Evolutionary conservation across 2,888 invertebrate genomes (phyloP), one percentile per base, ranked within the genome.

Genomic region (Ctenicera cuprea): DNA sequence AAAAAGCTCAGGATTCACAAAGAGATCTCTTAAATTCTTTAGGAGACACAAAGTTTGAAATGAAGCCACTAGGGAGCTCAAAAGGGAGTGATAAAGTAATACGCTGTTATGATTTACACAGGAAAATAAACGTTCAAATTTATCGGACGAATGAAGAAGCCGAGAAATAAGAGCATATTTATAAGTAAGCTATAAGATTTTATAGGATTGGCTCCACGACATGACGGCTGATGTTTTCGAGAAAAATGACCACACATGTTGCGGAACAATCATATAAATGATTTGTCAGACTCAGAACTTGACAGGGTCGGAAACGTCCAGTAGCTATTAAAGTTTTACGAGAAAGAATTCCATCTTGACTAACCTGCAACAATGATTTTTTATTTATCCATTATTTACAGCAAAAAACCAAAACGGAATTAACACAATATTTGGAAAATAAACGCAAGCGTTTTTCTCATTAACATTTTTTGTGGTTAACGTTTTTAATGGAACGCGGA

Each of bases 251-350:
- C 59, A 26, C 59, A 71, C 61, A 66, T 66, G 57, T 66, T 59
- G 66, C 48, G 54, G 62, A 70, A 66, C 54, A 71, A 71, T 62
- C 71, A 71, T 66, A 74, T 71, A 69, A 71, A 69, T 62, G 71
- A 74, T 67, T 66, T 74, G 74, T 70, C 59, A 65, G 61, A 65
- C 48, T 43, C 57, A 16, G 43, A 57, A 45, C 52, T 65, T 65
- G 50, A 54, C 43, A 57, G 37, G 38, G 54, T 57, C 64, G 63
- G 54, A 62, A 63, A 71, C 57, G 63, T 64, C 48, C 48, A 71
- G 12, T 57, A n/a, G 63, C 45, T 64, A 64, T 54, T 70, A 62
- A 69, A 62, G 37, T 69, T 68, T 69, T 33, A 50, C 50, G 52
- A 69, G 69, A 45, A 48, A 69, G 11, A 62, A 18, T 52, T 54